These are phyloP conservation scores for Apostichopus japonicus DNA, from an alignment of 35 echinoderm and acorn worm genomes.

Conservation along the genomic window DNA sequence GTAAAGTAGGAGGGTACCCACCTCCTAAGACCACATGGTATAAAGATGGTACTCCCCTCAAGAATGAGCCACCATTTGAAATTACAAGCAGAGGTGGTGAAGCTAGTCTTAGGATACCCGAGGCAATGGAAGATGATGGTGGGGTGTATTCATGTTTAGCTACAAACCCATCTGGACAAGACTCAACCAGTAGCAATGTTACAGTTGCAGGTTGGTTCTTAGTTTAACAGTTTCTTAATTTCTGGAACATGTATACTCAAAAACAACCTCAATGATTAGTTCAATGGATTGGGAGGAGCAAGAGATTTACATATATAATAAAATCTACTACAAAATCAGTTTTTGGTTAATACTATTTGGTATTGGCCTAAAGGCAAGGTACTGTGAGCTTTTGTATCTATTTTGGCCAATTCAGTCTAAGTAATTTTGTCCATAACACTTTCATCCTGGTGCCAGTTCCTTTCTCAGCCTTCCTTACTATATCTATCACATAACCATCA, in stretches of 20 bases:
- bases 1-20: conserved; percentile 59
- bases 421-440: too few relatives aligned
- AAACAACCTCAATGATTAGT: neutral
- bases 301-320: neutral
- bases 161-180: conserved; percentile 47
- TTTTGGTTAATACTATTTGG: neutral
- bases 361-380: neutral
- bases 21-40: conserved; percentile 69
- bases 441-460: too few relatives aligned
- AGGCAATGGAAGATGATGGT: conserved; percentile 55
- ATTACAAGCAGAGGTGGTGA: conserved; percentile 49
- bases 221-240: neutral
- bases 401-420: neutral
- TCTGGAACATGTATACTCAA: neutral
- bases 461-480: neutral
- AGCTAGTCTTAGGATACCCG: conserved; percentile 34
- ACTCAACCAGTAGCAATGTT: conserved; percentile 37
- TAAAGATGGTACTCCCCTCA: conserved; percentile 46
- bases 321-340: neutral
- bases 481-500: neutral
- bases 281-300: neutral
- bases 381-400: neutral
- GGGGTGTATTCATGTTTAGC: conserved; percentile 52
- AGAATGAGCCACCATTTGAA: conserved; percentile 62
- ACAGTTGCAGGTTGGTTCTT: conserved; percentile 39